Evolutionary conservation across 2,888 invertebrate species (phyloP).

Genomic region (Lycaena phlaeas): DNA sequence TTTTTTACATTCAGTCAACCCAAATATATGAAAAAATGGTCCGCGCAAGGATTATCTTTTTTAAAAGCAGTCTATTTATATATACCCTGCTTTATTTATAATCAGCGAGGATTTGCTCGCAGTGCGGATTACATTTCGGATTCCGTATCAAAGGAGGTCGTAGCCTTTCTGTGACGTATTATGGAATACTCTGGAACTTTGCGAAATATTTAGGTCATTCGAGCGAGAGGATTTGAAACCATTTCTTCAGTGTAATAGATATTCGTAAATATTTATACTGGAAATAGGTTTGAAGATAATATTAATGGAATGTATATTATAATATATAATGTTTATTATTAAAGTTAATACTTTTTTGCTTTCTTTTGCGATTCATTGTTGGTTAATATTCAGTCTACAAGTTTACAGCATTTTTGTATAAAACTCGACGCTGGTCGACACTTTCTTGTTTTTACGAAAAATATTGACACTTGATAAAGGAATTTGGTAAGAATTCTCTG

Average conservation of each 20-base stretch:
- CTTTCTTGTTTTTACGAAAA: too few species aligned
- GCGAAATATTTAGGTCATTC: slow-evolving; percentile 1
- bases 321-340: too few species aligned
- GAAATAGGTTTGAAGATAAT: background rate
- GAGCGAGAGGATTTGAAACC: background rate
- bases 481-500: too few species aligned
- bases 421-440: too few species aligned
- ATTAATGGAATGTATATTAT: too few species aligned
- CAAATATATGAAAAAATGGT: too few species aligned
- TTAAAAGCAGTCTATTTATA: slow-evolving; percentile 4
- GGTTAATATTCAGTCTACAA: too few species aligned
- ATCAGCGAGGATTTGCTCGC: slow-evolving; percentile 7
- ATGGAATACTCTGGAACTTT: slow-evolving; percentile 7
- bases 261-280: background rate
- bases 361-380: too few species aligned
- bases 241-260: background rate
- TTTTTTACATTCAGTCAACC: too few species aligned
- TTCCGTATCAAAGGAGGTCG: slow-evolving; percentile 2
- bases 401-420: too few species aligned
- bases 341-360: too few species aligned
- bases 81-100: slow-evolving; percentile 8
- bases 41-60: slow-evolving; percentile 4
- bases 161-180: slow-evolving; percentile 5
- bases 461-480: too few species aligned
- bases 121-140: slow-evolving; percentile 10